Evolutionary conservation across 2,113 vertebrate species (phyloP), one percentile per base, ranked within the genome.

Genomic region (Petrocephalus zakoni): DNA sequence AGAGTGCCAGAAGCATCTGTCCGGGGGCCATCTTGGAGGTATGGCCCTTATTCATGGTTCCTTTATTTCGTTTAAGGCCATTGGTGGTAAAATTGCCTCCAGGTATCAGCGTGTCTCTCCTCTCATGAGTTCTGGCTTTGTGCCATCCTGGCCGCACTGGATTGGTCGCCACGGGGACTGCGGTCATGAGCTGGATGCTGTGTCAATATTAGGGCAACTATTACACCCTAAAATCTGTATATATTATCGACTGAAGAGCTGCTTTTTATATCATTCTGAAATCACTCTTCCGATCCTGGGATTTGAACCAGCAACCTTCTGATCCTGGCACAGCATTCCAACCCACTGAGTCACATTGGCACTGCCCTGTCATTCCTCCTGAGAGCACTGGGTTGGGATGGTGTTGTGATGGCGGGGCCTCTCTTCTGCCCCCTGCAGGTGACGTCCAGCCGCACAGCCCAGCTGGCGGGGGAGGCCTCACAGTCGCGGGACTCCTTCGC

Each of bases 401-500:
- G 15, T 2, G 9, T n/a, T 13, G 3, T 85, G 83, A 85, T 15
- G n/a, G 5, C 13, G 2, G n/a, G 22, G 25, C 49, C 19, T 52
- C n/a, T 68, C 9, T 49, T 15, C 42, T 8, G 58, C 1, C 47
- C 46, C 87, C 19, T 49, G 75, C 91, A 98, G 97, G 96, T 96
- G 95, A 95, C 96, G 68, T 95, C 95, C 61, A 95, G 94, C 92
- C 97, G 97, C 89, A 95, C 95, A 85, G 95, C 95, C 91, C 97
- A 97, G 90, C 94, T 97, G 90, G 94, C 93, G 49, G 92, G 95
- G 64, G 97, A 97, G 91, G 94, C 91, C 21, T 92, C 92, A 58
- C 94, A 96, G 88, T 94, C 95, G 86, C 96, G 97, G 94, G 97
- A 98, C 93, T 95, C 97, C 87, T 97, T 97, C 94, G 96, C 96